Evolutionary conservation across 2,888 invertebrate genomes (phyloP), one percentile per base, ranked within the genome.

Genomic region (Lycocerus yunnanus): DNA sequence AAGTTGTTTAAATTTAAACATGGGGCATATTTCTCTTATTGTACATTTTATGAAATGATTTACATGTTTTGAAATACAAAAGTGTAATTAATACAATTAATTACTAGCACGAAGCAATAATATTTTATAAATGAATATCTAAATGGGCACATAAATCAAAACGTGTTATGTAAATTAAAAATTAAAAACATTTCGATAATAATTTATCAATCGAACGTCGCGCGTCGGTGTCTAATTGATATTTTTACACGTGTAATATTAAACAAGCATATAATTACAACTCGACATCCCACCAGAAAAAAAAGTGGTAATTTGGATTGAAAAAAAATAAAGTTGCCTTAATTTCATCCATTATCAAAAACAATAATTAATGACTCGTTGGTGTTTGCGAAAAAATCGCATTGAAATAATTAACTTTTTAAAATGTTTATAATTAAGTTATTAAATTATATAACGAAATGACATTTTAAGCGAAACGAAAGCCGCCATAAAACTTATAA

Each of bases 381-480:
- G 43, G n/a, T n/a, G n/a, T 43, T 43, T 27, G 27, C 27, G 13
- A 27, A 27, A 43, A 43, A 43, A 43, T 13, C 43, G n/a, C 43
- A 43, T 43, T 43, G 43, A 43, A 43, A 43, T 43, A 43, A 43
- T 43, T 43, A 43, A 43, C 43, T 43, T 43, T 43, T 43, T 43
- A 43, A 43, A 43, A 43, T 43, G 43, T 43, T 43, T 43, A 43
- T 43, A 43, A 43, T 43, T 43, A 43, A 43, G 43, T 43, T 43
- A 63, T 63, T 20, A 63, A 63, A 63, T 63, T 63, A 63, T 63
- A 20, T 18, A 63, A 63, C 15, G 61, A 63, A 63, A 43, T 43
- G 43, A 43, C 43, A 43, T 43, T 43, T 43, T 43, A 43, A 43
- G 43, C 43, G 43, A 43, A 43, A 43, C 43, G 43, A 43, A 43